Evolutionary conservation across 2,888 invertebrate species (phyloP).

Genomic region (Dasysyrphus tricinctus): DNA sequence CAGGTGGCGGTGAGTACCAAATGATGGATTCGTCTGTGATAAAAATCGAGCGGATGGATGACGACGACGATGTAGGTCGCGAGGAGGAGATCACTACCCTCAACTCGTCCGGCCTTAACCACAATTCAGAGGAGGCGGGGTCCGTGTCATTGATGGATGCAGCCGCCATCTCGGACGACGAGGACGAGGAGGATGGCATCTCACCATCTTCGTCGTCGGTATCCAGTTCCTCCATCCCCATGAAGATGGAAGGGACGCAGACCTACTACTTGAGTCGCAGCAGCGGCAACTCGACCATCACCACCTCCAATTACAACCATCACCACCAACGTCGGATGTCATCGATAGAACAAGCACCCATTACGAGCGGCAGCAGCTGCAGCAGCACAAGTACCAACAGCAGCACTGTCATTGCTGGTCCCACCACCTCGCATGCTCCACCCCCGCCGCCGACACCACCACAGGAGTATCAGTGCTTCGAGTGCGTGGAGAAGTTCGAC

Average conservation of each 20-base stretch:
- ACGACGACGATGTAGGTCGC: conserved; percentile 65
- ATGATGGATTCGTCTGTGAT: conserved; percentile 65
- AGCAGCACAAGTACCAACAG: conserved; percentile 65
- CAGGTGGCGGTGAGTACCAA: conserved; percentile 36
- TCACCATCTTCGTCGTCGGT: conserved; percentile 63
- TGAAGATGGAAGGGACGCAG: conserved; percentile 31
- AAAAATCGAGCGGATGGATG: conserved; percentile 68
- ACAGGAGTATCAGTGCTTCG: conserved; percentile 80
- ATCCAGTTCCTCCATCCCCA: conserved; percentile 57
- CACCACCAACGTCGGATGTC: conserved; percentile 66
- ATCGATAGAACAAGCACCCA: conserved; percentile 74
- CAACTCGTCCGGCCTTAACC: conserved; percentile 23
- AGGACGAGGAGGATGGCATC: conserved; percentile 69
- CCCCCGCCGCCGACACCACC: conserved; percentile 77
- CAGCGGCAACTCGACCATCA: conserved; percentile 43
- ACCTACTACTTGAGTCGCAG: conserved; percentile 44
- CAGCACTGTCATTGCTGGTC: conserved; percentile 56
- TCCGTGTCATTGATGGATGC: conserved; percentile 54
- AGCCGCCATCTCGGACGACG: conserved; percentile 74
- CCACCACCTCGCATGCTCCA: conserved; percentile 39
- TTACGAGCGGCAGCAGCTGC: conserved; percentile 61
- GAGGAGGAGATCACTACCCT: conserved; percentile 69
- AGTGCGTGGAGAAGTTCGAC: conserved; percentile 82
- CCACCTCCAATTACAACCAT: conserved; percentile 49
- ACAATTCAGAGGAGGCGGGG: conserved; percentile 76